Base-by-base conservation (phyloP, 2,113 vertebrate genomes). In the Antidorcas marsupialis region DNA sequence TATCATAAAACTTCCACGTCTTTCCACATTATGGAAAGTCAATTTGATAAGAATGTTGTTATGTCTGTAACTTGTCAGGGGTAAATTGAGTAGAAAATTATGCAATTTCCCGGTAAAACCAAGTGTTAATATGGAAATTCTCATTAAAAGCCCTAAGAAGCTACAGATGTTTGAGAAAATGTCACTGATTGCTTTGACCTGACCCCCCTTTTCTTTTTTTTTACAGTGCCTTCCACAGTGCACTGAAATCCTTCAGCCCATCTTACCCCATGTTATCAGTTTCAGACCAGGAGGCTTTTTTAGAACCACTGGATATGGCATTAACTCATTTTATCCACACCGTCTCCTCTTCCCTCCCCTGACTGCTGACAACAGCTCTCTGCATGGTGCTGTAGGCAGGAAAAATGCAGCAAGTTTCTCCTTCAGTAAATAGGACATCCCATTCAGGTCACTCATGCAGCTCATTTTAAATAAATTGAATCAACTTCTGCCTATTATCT, bases 41-140 rank as follows among this genome's bases (percentile, higher is more conserved):
- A 89, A 81, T 94, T 97, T 97, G 94, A 95, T 97, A 97, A 98
- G 89, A 98, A 95, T n/a, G 79, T 39, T 88, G 60, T 97, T 90
- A 87, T 93, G 87, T 92, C 95, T 87, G 53, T 97, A 97, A 97
- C 90, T 92, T 98, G 95, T 97, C 97, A 98, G 91, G 79, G 87
- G 64, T 97, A 98, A 97, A 96, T 97, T 98, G 97, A 97, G 94
- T 97, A 97, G 97, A 98, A 98, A 98, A 98, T 97, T 97, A 97
- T 97, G 67, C 93, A 88, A 52, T 78, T 97, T 39, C 45, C 89
- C 85, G 27, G 74, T 90, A 92, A 95, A 97, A 97, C 52, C 81
- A 96, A 97, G 95, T 59, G 89, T 91, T 96, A 98, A 98, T 98
- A 91, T 97, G 89, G 47, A 98, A 97, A 97, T 94, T 98, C 87